Base-by-base conservation (phyloP, 2,113 vertebrate genomes). In the Tiliqua scincoides region DNA sequence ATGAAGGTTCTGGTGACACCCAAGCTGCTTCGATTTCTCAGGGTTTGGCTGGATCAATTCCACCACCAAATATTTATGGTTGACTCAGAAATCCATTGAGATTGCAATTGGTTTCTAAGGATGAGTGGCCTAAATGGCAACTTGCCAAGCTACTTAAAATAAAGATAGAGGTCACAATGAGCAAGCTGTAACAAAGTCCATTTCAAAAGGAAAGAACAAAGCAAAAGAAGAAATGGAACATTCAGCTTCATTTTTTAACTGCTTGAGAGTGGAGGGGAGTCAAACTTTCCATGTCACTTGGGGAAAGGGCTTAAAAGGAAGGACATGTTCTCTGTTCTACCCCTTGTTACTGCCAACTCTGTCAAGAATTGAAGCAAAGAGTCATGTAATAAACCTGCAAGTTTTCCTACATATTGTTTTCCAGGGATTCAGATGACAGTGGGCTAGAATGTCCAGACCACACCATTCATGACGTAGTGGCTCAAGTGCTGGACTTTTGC, bases 41-140 rank as follows among this genome's bases (percentile, higher is more conserved):
- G 63, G 57, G 32, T 57, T 79, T 80, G 27, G 27, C 84, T 82
- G 82, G 72, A 70, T 82, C 84, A 48, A n/a, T 67, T 89, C 70
- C 7, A 54, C 86, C 57, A 87, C 87, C 84, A 88, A 89, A 85
- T 84, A 88, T 79, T 91, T 94, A 78, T 82, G 80, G 43, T 81
- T 90, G 35, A 1, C 83, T 89, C 82, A 75, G 88, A 92, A 92
- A 78, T 61, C 72, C 1, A 2, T 81, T 83, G 91, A 92, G 87
- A 89, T 91, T 74, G 3, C 74, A 87, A 2, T 86, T 73, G 71
- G 80, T 91, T 93, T 91, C 91, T 74, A 91, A 87, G 86, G 87
- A 77, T 85, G 80, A 81, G 78, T 57, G 85, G 7, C 80, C 84
- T 81, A 74, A 82, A 82, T 84, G 70, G 32, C 79, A 93, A 57